phyloP scores from a whole-genome alignment of 1,140 invertebrate species.

The Spodoptera litura region DNA sequence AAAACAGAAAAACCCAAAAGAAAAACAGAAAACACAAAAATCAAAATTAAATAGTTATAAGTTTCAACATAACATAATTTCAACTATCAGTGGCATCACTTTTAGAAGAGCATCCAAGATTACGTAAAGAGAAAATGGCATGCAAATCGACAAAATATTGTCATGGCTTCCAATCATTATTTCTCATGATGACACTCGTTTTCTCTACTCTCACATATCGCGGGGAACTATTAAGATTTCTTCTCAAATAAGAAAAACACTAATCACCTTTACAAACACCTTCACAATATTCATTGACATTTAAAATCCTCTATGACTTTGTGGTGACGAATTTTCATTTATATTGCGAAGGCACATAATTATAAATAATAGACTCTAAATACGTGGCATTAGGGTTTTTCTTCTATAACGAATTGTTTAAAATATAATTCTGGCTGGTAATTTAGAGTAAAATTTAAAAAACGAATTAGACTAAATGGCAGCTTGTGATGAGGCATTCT shows the following conservation, averaged over 20 bases:
- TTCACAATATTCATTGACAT: conserved; percentile 18
- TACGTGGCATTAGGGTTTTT: background rate
- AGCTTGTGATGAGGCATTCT: too few relatives aligned
- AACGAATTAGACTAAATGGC: too few relatives aligned
- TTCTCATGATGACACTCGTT: background rate
- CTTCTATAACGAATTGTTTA: background rate
- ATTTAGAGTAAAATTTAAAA: too few relatives aligned
- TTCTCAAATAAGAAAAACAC: conserved; percentile 33
- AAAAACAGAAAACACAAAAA: too few relatives aligned
- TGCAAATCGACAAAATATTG: background rate
- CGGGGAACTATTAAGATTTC: conserved; percentile 27
- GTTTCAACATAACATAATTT: too few relatives aligned
- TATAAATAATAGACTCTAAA: conserved; percentile 28
- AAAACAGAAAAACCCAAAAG: too few relatives aligned
- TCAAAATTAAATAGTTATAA: too few relatives aligned
- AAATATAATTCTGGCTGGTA: too few relatives aligned
- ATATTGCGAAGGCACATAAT: conserved; percentile 8
- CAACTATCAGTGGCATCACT: too few relatives aligned
- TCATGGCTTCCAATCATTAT: background rate
- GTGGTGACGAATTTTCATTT: conserved; percentile 24
- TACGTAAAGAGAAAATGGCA: conserved; percentile 6
- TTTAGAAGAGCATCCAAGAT: background rate
- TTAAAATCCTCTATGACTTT: conserved; percentile 23
- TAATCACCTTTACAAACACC: conserved; percentile 29
- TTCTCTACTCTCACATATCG: conserved; percentile 18